Base-by-base conservation (phyloP, 2,797 vertebrate species). In the Eulemur rubriventer region DNA sequence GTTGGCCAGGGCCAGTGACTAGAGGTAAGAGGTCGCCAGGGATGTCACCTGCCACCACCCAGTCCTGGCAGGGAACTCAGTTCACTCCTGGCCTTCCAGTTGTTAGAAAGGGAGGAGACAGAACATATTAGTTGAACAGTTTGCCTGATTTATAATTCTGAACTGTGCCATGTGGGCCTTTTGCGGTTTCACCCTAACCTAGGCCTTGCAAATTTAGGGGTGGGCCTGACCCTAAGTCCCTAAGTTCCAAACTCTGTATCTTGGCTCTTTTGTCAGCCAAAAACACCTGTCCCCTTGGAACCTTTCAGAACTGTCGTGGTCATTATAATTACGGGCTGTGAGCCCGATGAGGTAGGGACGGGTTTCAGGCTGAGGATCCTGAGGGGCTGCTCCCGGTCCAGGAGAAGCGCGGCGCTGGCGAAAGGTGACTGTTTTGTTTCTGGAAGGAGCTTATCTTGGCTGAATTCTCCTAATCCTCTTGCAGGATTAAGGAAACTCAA, bases 401-500 rank as follows among this genome's bases (percentile, higher is more conserved):
- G 24, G 50, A 46, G 87, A 26, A 52, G 69, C 24, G 2, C 3
- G 0, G 33, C 0, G 10, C 4, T 35, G 33, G 28, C 2, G 12
- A 72, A 35, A 28, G 72, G 48, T 0, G 7, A 61, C 78, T n/a
- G 22, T 17, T 33, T 50, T 4, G 0, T 46, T 33, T 67, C 46
- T 22, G 73, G 28, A 82, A 91, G 81, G 93, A 78, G 88, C 50
- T 97, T 80, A 88, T 92, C 81, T n/a, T 12, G 24, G 67, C 52
- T 46, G 94, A 73, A 69, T 93, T 91, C 70, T 93, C 75, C 55
- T 95, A 94, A 96, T 95, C 95, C 89, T 89, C 38, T 72, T 1
- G 26, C 78, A 75, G 91, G 96, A 96, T 95, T 96, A 92, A 43
- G 38, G 41, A 72, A 73, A 55, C 46, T 57, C 75, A 28, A 3